Evolutionary conservation across 2,113 vertebrate species (phyloP).

Genomic region (Gambusia affinis): DNA sequence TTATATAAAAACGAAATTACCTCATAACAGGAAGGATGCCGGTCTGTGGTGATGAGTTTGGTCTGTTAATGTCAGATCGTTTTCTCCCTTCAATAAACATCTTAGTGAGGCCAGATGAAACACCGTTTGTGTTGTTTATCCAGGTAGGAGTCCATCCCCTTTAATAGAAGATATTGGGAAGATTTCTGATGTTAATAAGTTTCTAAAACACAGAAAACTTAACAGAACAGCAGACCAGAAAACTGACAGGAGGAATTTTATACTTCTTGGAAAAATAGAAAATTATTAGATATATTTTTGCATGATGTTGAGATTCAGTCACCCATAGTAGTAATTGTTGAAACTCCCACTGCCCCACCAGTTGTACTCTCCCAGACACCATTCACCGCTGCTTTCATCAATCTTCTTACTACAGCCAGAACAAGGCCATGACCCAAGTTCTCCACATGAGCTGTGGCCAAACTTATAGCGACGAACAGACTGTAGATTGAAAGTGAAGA

Average conservation of each 20-base stretch:
- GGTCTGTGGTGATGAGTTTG: slow-evolving; percentile 49
- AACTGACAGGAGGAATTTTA: no score
- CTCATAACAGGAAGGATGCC: slow-evolving; percentile 35
- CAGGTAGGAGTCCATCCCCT: neutral
- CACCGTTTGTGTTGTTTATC: neutral
- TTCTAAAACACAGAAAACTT: neutral
- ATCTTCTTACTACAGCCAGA: no score
- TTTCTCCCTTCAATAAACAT: neutral
- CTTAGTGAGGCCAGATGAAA: accelerated
- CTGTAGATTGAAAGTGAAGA: neutral
- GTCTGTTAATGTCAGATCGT: slow-evolving; percentile 35
- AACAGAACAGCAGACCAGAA: no score
- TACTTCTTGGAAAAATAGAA: no score
- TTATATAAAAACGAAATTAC: slow-evolving; percentile 1
- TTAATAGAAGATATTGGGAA: neutral
- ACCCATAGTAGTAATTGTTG: accelerated
- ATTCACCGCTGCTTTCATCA: neutral
- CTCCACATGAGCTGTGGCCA: neutral
- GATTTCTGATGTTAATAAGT: neutral
- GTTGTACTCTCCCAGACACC: slow-evolving; percentile 19
- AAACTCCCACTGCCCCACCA: accelerated
- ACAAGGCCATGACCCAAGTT: neutral
- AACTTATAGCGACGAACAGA: accelerated
- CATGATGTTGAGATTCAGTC: no score
- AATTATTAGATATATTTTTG: no score